Percentiles rank a stretch among this genome's conserved stretches.
Evolutionary conservation across 2,888 invertebrate species (phyloP).

Genomic region (Leptopilina myrica): DNA sequence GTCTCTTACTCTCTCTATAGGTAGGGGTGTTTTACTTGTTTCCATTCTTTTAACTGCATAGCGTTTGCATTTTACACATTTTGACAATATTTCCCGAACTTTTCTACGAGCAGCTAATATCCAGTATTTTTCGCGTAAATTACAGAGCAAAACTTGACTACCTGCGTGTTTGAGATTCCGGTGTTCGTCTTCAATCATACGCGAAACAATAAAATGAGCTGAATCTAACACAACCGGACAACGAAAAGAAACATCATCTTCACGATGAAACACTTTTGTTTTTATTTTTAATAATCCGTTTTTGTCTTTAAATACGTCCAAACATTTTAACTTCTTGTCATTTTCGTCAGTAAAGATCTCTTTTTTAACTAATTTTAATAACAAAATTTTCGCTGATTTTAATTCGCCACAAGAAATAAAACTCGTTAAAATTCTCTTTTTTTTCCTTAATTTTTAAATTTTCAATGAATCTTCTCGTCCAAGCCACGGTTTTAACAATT

Average conservation of each 20-base stretch:
- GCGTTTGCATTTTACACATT: conserved; percentile 43
- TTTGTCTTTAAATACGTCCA: conserved; percentile 50
- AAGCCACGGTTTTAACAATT: conserved; percentile 1
- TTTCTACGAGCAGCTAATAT: conserved; percentile 35
- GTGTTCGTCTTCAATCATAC: conserved; percentile 41
- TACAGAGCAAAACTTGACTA: conserved; percentile 42
- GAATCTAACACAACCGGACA: conserved; percentile 57
- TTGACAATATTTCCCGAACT: conserved; percentile 37
- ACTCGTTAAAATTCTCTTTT: background rate
- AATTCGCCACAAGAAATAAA: conserved; percentile 50
- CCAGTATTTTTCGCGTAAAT: conserved; percentile 45
- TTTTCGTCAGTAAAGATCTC: conserved; percentile 44
- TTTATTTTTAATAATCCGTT: conserved; percentile 53
- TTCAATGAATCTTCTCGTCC: background rate
- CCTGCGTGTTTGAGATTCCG: conserved; percentile 46
- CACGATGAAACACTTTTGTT: conserved; percentile 50
- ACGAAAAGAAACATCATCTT: conserved; percentile 54
- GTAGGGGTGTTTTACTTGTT: conserved; percentile 25
- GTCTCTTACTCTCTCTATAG: conserved; percentile 42
- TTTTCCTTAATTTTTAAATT: background rate
- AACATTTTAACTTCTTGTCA: conserved; percentile 41
- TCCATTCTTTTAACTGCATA: conserved; percentile 32
- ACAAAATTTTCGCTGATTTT: conserved; percentile 42
- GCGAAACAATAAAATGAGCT: conserved; percentile 55
- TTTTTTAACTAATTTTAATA: conserved; percentile 45